Conservation (phyloP, 2,797 vertebrate species). For the Silurus lanzhouensis region DNA sequence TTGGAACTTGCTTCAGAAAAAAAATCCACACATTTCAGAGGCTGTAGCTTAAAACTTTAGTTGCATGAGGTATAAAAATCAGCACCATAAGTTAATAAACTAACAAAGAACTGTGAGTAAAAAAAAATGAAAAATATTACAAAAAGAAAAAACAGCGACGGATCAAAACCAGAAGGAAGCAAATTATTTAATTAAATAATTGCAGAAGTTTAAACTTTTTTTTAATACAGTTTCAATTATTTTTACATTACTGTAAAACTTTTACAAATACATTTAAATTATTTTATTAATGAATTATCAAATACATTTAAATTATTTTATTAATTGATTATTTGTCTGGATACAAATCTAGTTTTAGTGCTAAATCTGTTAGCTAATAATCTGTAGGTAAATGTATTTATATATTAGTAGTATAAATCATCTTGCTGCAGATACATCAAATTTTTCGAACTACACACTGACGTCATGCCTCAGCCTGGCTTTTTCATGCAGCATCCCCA, state of each 20-base stretch:
- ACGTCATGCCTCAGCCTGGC: constrained; percentile 19
- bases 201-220: not conserved
- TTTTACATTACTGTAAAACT: too few species aligned
- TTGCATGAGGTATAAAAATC: not conserved
- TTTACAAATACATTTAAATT: too few species aligned
- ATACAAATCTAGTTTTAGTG: not conserved
- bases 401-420: not conserved
- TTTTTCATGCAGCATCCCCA: constrained; percentile 7
- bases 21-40: not conserved
- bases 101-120: not conserved
- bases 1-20: not conserved
- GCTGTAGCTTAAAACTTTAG: not conserved
- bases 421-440: constrained; percentile 1
- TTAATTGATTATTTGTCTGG: not conserved
- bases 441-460: not conserved
- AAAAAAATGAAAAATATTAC: too few species aligned
- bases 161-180: not conserved
- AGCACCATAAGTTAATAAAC: not conserved
- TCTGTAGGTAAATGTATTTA: not conserved
- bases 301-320: too few species aligned
- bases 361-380: not conserved
- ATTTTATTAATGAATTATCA: too few species aligned
- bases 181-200: not conserved
- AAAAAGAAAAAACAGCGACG: not conserved
- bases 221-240: not conserved